phyloP scores from a whole-genome alignment of 2,797 vertebrate species.

The Rhyacichthys aspro region DNA sequence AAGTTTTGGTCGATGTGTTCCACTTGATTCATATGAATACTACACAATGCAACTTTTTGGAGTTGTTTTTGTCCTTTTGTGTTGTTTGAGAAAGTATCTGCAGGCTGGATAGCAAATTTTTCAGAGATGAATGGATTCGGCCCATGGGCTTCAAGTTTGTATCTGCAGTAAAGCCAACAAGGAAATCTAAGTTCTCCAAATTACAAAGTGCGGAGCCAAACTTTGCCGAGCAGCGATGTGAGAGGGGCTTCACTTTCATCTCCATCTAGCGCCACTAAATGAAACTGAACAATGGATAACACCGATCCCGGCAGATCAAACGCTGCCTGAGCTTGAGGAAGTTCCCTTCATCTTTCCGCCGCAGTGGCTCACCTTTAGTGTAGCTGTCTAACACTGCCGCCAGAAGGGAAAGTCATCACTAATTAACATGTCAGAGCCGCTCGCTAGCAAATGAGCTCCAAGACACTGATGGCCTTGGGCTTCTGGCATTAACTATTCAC shows the following conservation, averaged over 20 bases:
- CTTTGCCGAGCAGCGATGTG: constrained; percentile 29
- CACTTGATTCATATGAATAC: too few species aligned
- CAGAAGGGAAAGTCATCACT: constrained; percentile 62
- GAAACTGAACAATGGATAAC: constrained; percentile 68
- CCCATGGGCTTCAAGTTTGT: not conserved
- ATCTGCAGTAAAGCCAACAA: not conserved
- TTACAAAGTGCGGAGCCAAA: constrained; percentile 31
- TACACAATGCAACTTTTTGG: too few species aligned
- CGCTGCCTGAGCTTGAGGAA: constrained; percentile 36
- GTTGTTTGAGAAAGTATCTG: too few species aligned
- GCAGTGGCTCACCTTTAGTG: constrained; percentile 54
- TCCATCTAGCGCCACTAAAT: constrained; percentile 55
- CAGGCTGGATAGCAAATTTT: not conserved
- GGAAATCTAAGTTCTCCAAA: constrained; percentile 14
- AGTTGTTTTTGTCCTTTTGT: too few species aligned
- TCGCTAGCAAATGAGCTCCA: constrained; percentile 59
- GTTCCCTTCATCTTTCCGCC: constrained; percentile 47
- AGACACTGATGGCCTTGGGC: constrained; percentile 62
- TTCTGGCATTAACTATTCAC: constrained; percentile 56
- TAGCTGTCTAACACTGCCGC: constrained; percentile 43
- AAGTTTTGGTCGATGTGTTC: too few species aligned
- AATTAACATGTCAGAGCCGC: constrained; percentile 71
- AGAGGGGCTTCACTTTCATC: constrained; percentile 59
- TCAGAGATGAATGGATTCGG: not conserved
- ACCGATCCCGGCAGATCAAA: constrained; percentile 67